phyloP scores from a whole-genome alignment of 2,113 vertebrate species.

The Cranoglanis bouderius region DNA sequence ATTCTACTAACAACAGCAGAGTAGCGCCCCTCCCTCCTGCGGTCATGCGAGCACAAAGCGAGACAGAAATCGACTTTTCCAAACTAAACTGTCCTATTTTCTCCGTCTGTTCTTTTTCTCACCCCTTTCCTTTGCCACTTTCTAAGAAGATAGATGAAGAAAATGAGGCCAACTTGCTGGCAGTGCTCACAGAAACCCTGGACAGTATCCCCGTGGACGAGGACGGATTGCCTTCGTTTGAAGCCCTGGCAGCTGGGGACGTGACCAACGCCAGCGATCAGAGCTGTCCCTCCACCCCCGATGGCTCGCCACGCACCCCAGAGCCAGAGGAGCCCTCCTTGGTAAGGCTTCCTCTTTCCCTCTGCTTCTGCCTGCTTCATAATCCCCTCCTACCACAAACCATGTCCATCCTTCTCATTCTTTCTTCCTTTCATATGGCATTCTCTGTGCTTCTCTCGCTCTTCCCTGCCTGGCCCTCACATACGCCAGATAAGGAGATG shows the following conservation, averaged over 20 bases:
- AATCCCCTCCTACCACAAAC: slow-evolving; percentile 36
- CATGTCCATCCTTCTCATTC: slow-evolving; percentile 34
- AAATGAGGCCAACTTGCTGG: slow-evolving; percentile 98
- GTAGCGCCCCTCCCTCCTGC: slow-evolving; percentile 53
- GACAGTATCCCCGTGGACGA: slow-evolving; percentile 99
- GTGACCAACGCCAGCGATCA: slow-evolving; percentile 94
- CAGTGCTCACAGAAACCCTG: slow-evolving; percentile 97
- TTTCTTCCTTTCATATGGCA: slow-evolving; percentile 2
- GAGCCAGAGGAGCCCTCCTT: slow-evolving; percentile 98
- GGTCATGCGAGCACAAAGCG: slow-evolving; percentile 48
- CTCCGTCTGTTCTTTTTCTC: slow-evolving; percentile 48
- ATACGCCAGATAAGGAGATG: slow-evolving; percentile 53
- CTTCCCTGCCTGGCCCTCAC: slow-evolving; percentile 58
- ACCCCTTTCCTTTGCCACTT: slow-evolving; percentile 52
- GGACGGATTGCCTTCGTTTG: slow-evolving; percentile 99
- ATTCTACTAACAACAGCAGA: slow-evolving; percentile 63
- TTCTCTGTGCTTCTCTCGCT: slow-evolving; percentile 22
- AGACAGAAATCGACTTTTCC: slow-evolving; percentile 57
- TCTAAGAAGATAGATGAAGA: slow-evolving; percentile 99
- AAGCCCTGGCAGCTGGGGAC: slow-evolving; percentile 97
- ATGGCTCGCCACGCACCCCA: slow-evolving; percentile 87
- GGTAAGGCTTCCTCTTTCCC: slow-evolving; percentile 78
- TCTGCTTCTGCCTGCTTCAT: slow-evolving; percentile 5
- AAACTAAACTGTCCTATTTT: slow-evolving; percentile 74
- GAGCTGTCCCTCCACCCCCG: slow-evolving; percentile 90